phyloP scores from a whole-genome alignment of 2,113 vertebrate genomes.

The Vulpes ferrilata region DNA sequence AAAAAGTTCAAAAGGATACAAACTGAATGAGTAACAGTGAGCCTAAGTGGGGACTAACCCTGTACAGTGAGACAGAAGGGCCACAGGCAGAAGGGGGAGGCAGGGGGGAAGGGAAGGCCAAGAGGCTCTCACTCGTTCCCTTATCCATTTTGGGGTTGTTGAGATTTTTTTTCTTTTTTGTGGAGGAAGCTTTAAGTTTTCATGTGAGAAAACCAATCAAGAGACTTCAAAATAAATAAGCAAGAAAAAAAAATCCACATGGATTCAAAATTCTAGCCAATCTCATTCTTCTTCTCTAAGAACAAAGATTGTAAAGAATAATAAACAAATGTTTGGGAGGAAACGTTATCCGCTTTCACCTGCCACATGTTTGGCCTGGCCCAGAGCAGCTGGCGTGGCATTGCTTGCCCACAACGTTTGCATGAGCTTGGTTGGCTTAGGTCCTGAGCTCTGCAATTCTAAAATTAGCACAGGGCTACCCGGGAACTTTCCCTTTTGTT shows the following conservation, averaged over 20 bases:
- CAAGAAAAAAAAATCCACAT: background rate
- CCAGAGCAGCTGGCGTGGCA: background rate
- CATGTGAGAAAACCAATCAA: slow-evolving; percentile 22
- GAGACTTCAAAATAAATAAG: slow-evolving; percentile 18
- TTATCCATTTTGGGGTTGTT: background rate
- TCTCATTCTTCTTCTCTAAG: slow-evolving; percentile 44
- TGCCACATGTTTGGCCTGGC: background rate
- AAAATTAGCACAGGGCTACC: background rate
- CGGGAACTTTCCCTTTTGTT: background rate
- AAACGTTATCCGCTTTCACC: slow-evolving; percentile 5
- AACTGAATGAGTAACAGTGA: background rate
- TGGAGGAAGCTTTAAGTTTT: slow-evolving; percentile 33
- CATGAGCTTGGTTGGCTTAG: background rate
- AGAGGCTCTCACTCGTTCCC: background rate
- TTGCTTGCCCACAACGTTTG: background rate
- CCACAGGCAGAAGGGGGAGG: background rate
- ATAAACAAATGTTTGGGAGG: slow-evolving; percentile 3
- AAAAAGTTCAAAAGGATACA: background rate
- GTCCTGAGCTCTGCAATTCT: background rate
- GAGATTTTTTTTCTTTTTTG: background rate
- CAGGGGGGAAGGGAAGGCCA: rapidly evolving
- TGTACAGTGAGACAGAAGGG: background rate
- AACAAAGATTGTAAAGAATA: slow-evolving; percentile 53
- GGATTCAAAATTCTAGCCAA: slow-evolving; percentile 37
- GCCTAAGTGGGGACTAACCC: background rate